Percentiles rank a stretch among this genome's conserved stretches.
Evolutionary conservation across 2,797 vertebrate species (phyloP).

Genomic region (Allobates femoralis): DNA sequence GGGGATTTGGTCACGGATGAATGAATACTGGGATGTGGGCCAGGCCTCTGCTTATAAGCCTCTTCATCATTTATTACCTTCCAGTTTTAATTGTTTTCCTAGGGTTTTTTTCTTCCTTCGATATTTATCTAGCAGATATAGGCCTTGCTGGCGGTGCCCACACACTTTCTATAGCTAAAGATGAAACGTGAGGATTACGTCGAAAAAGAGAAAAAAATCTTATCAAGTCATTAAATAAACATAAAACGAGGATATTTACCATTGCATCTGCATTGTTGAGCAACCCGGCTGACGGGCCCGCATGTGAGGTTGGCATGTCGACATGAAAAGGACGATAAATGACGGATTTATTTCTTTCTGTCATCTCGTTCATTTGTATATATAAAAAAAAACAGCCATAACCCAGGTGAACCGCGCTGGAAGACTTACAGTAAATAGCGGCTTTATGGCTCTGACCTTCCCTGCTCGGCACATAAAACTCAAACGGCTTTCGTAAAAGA

Average conservation of each 20-base stretch:
- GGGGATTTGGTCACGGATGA: constrained; percentile 78
- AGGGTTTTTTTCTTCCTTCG: constrained; percentile 76
- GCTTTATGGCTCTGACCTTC: constrained; percentile 58
- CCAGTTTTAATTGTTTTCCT: constrained; percentile 82
- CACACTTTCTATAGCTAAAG: constrained; percentile 18
- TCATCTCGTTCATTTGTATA: constrained; percentile 62
- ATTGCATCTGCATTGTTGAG: constrained; percentile 30
- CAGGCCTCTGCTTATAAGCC: constrained; percentile 74
- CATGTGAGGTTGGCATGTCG: constrained; percentile 64
- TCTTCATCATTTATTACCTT: constrained; percentile 82
- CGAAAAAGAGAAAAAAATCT: neutral
- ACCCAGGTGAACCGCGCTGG: constrained; percentile 34
- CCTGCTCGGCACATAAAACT: constrained; percentile 51
- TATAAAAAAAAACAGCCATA: constrained; percentile 63
- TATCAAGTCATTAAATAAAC: constrained; percentile 46
- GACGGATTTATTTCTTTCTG: constrained; percentile 57
- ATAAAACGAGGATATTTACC: constrained; percentile 41
- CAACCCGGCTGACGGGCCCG: constrained; percentile 53
- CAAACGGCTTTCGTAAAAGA: constrained; percentile 47
- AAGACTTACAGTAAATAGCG: constrained; percentile 55
- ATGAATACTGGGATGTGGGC: constrained; percentile 77
- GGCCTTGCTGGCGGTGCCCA: constrained; percentile 57
- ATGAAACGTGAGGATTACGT: constrained; percentile 33
- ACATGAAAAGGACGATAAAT: constrained; percentile 63
- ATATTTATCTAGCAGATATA: constrained; percentile 76